These are phyloP conservation scores for Coleophora flavipennella DNA, from an alignment of 2,888 invertebrate species.

Conservation along the genomic window DNA sequence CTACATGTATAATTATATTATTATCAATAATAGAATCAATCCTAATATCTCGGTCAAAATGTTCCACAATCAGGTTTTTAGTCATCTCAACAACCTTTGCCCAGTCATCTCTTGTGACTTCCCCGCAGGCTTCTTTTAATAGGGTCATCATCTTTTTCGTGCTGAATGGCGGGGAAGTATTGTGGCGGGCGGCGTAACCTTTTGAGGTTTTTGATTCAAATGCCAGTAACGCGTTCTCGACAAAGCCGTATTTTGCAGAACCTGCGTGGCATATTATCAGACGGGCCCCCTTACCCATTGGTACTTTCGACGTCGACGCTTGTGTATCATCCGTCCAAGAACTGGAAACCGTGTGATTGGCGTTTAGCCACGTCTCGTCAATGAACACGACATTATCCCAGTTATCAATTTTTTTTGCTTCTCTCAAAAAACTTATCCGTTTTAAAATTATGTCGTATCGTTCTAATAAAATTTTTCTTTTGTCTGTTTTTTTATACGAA, in stretches of 20 bases:
- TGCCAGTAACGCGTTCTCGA: slow-evolving; percentile 8
- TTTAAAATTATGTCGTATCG: background rate
- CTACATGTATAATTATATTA: slow-evolving; percentile 6
- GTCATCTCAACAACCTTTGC: slow-evolving; percentile 10
- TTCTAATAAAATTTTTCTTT: slow-evolving; percentile 1
- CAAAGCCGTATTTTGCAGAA: slow-evolving; percentile 3
- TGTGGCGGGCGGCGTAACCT: slow-evolving; percentile 8
- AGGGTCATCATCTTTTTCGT: slow-evolving; percentile 12
- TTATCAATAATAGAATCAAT: slow-evolving; percentile 5
- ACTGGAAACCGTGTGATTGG: slow-evolving; percentile 11
- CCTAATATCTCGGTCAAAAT: slow-evolving; percentile 5
- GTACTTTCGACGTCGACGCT: slow-evolving; percentile 1
- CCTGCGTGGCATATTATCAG: slow-evolving; percentile 7
- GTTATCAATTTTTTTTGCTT: slow-evolving; percentile 3
- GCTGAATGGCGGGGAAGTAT: slow-evolving; percentile 12
- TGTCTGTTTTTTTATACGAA: slow-evolving; percentile 2
- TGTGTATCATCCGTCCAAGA: slow-evolving; percentile 11
- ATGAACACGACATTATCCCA: slow-evolving; percentile 12
- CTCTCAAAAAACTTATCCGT: slow-evolving; percentile 1
- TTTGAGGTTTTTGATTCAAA: slow-evolving; percentile 9
- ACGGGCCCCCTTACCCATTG: slow-evolving; percentile 2
- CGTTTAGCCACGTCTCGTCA: slow-evolving; percentile 15
- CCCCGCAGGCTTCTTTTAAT: slow-evolving; percentile 13
- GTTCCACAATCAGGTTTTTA: slow-evolving; percentile 1
- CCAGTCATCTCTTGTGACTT: slow-evolving; percentile 10